phyloP scores from a whole-genome alignment of 1,140 invertebrate species.

The Protaetia brevitarsis region DNA sequence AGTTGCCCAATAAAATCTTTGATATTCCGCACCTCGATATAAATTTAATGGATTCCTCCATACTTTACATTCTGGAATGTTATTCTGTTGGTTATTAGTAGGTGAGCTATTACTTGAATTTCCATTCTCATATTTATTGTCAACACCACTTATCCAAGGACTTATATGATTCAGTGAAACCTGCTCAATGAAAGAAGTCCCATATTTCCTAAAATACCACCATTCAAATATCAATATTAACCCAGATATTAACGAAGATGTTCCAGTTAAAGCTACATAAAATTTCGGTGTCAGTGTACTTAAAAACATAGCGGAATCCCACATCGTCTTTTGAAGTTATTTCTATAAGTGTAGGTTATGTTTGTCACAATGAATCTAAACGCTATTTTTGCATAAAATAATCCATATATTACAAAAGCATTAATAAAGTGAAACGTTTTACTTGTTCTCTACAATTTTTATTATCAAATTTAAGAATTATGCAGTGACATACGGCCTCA shows the following conservation, averaged over 20 bases:
- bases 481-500: no score
- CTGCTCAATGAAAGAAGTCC: constrained; percentile 96
- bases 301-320: constrained; percentile 89
- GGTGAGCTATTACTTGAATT: constrained; percentile 41
- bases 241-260: constrained; percentile 95
- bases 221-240: constrained; percentile 98
- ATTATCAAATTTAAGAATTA: no score
- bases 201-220: constrained; percentile 99
- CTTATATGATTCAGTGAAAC: constrained; percentile 92
- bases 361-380: neutral
- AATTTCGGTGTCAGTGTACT: constrained; percentile 98
- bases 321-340: no score
- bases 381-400: no score
- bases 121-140: constrained; percentile 52
- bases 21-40: constrained; percentile 95
- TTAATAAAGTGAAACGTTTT: no score
- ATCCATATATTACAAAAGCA: no score
- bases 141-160: constrained; percentile 85
- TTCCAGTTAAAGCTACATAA: constrained; percentile 96
- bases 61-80: constrained; percentile 87
- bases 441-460: no score
- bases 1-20: constrained; percentile 85
- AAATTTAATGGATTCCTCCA: constrained; percentile 97
- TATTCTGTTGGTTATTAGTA: constrained; percentile 53
- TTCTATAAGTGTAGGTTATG: neutral